Base-by-base conservation (phyloP, 2,113 vertebrate species). In the Platanista minor region DNA sequence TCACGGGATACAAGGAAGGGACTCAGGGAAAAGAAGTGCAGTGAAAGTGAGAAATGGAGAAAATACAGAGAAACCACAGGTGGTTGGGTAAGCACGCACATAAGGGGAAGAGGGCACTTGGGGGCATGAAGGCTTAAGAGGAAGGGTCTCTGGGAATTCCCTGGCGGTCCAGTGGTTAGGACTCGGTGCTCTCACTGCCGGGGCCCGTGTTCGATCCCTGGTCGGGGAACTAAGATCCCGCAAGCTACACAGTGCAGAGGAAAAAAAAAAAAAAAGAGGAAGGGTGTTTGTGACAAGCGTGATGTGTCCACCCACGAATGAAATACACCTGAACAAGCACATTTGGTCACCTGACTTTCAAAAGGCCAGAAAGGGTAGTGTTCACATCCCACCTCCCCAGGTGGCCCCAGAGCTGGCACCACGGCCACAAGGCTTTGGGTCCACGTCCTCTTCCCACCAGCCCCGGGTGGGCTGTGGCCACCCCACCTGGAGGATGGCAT, bases 361-460 rank as follows among this genome's bases (percentile, higher is more conserved):
- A n/a, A 87, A 33, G 15, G 9, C 25, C 9, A 78, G 31, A 25
- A 64, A 59, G 52, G 29, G 33, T 31, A 66, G 12, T 13, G 3
- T 43, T 18, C 43, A n/a, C 3, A n/a, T 33, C 21, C 36, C 1
- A 29, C 29, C 81, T 86, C 17, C 41, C n/a, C 43, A 43, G 39
- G 69, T 3, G 10, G 23, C 8, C 29, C 41, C 90, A 61, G 1
- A 23, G 11, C 17, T 3, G 2, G n/a, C n/a, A 29, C 10, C 54
- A 2, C 0, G 0, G 15, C n/a, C 10, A 59, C 46, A 13, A 14
- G 52, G 23, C 8, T 36, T 8, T 5, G 20, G 39, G 14, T 25
- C 25, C 84, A 12, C 15, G 61, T 9, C 3, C 25, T 31, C 29
- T 69, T 46, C 17, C 52, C 33, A 62, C 13, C 2, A 21, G 5